These are phyloP conservation scores for Corydoras maculifer DNA, from an alignment of 2,113 vertebrate genomes.

Conservation along the genomic window DNA sequence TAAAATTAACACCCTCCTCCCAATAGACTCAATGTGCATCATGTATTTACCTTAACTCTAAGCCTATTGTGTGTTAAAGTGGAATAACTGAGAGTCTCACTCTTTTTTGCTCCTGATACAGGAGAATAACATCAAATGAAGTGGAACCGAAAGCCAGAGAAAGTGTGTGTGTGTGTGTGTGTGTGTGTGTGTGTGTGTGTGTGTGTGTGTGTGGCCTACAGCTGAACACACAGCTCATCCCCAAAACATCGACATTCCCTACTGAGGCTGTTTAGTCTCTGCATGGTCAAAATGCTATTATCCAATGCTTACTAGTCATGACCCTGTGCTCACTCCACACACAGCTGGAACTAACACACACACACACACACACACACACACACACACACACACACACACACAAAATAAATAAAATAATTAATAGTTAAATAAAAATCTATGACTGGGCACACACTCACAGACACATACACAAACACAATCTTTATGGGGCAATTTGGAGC, in stretches of 20 bases:
- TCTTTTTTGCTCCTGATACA: slow-evolving; percentile 51
- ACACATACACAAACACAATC: too few relatives aligned
- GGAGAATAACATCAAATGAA: slow-evolving; percentile 72
- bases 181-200: slow-evolving; percentile 11
- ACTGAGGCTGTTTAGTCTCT: slow-evolving; percentile 94
- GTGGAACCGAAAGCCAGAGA: slow-evolving; percentile 74
- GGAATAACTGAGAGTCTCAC: too few relatives aligned
- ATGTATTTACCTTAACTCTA: too few relatives aligned
- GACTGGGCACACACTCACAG: too few relatives aligned
- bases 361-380: slow-evolving; percentile 69
- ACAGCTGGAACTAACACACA: slow-evolving; percentile 61
- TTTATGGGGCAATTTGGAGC: too few relatives aligned
- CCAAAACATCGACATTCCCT: slow-evolving; percentile 90
- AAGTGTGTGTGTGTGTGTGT: neutral
- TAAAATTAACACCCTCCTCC: too few relatives aligned
- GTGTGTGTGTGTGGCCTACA: slow-evolving; percentile 56
- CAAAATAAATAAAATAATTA: neutral
- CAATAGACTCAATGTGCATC: too few relatives aligned
- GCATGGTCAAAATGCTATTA: slow-evolving; percentile 67
- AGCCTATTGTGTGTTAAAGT: too few relatives aligned
- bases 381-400: slow-evolving; percentile 9
- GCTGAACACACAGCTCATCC: slow-evolving; percentile 94
- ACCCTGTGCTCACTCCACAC: slow-evolving; percentile 73
- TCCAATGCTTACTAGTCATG: slow-evolving; percentile 83
- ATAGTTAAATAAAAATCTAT: too few relatives aligned